These are phyloP conservation scores for Pseudotriccus pelzelni DNA, from an alignment of 2,797 vertebrate species.

Conservation along the genomic window DNA sequence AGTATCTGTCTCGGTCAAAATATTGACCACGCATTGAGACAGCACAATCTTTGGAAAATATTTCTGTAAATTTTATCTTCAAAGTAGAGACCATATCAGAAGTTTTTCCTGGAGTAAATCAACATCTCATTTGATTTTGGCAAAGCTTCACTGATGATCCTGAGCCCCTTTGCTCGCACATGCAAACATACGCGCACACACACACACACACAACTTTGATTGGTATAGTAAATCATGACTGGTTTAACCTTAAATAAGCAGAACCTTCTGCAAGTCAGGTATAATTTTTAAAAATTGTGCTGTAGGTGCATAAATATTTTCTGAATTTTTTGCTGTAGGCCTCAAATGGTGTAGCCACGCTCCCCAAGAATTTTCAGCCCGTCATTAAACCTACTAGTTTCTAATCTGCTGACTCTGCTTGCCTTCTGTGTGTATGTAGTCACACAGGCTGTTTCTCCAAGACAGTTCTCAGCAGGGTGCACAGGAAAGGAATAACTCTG, in stretches of 20 bases:
- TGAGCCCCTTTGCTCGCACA: neutral
- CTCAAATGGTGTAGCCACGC: neutral
- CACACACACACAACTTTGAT: fast-evolving
- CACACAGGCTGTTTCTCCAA: neutral
- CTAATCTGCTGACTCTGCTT: neutral
- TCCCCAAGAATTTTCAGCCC: neutral
- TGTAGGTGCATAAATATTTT: neutral
- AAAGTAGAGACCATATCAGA: neutral
- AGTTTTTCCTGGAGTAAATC: neutral
- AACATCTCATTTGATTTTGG: neutral
- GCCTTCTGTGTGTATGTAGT: neutral
- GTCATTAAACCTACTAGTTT: fast-evolving
- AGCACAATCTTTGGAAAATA: neutral
- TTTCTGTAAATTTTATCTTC: neutral
- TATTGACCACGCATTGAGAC: neutral
- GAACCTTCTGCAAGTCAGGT: neutral
- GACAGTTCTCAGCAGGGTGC: neutral
- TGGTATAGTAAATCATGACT: neutral
- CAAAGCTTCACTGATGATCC: neutral
- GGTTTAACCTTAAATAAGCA: neutral
- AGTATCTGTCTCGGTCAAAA: neutral
- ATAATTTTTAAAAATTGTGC: neutral
- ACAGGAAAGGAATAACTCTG: neutral
- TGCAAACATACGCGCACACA: too few relatives aligned
- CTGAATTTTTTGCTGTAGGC: neutral